Conservation (phyloP, 2,888 invertebrate genomes). For the Idaea straminata region DNA sequence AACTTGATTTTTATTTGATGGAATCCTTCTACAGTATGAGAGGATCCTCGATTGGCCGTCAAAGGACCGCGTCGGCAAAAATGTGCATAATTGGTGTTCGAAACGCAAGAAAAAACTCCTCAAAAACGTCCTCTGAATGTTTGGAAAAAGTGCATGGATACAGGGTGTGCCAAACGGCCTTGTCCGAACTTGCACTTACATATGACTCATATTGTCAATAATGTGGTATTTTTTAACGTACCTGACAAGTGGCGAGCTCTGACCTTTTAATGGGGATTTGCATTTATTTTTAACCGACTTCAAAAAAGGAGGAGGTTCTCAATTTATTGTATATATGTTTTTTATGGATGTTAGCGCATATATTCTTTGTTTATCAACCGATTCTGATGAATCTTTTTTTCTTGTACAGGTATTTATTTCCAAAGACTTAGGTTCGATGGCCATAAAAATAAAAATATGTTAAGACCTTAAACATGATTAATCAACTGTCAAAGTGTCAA, state of each 20-base stretch:
- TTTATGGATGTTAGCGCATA: no score
- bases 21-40: conserved; percentile 72
- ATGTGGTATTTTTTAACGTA: background rate
- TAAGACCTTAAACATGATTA: background rate
- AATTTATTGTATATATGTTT: no score
- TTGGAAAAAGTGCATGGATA: conserved; percentile 74
- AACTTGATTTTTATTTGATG: conserved; percentile 74
- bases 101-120: conserved; percentile 68
- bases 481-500: no score
- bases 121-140: conserved; percentile 77
- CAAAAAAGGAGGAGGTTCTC: no score
- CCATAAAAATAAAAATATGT: background rate
- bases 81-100: conserved; percentile 77
- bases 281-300: background rate
- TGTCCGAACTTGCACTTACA: conserved; percentile 4
- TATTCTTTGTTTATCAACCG: no score
- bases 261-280: background rate
- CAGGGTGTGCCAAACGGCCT: conserved; percentile 47
- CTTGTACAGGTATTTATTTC: conserved; percentile 1
- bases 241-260: background rate
- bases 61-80: conserved; percentile 75
- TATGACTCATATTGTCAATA: background rate
- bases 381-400: no score
- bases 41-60: conserved; percentile 48
- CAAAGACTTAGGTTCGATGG: background rate